Evolutionary conservation across 2,113 vertebrate species (phyloP).

Genomic region (Pterocles orientalis): DNA sequence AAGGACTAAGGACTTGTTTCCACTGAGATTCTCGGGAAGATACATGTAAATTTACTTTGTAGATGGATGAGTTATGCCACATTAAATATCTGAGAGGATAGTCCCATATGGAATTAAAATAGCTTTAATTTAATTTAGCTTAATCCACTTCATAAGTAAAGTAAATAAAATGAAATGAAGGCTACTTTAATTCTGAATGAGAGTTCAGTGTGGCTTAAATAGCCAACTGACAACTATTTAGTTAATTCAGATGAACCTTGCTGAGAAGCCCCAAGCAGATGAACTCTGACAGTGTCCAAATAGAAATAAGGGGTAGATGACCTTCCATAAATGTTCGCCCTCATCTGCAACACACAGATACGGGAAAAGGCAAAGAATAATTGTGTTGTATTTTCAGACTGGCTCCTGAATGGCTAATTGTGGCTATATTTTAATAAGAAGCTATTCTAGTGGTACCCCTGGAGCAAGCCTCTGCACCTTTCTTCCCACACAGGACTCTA

Average conservation of each 20-base stretch:
- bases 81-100: neutral
- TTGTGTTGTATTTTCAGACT: neutral
- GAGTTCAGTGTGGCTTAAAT: neutral
- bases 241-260: neutral
- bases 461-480: neutral
- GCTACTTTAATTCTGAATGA: neutral
- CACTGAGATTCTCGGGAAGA: neutral
- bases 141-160: slow-evolving; percentile 16
- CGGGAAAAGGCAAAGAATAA: neutral
- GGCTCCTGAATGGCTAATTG: neutral
- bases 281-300: neutral
- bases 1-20: neutral
- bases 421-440: neutral
- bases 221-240: neutral
- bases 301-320: neutral
- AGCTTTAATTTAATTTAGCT: slow-evolving; percentile 6
- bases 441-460: fast-evolving
- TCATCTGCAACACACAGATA: fast-evolving
- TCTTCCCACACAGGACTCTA: neutral
- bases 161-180: neutral
- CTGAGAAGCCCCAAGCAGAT: neutral
- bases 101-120: neutral
- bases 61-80: neutral
- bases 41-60: slow-evolving; percentile 15
- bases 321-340: neutral